phyloP scores from a whole-genome alignment of 92 coral and sea anemone species.

The Desmophyllum pertusum region DNA sequence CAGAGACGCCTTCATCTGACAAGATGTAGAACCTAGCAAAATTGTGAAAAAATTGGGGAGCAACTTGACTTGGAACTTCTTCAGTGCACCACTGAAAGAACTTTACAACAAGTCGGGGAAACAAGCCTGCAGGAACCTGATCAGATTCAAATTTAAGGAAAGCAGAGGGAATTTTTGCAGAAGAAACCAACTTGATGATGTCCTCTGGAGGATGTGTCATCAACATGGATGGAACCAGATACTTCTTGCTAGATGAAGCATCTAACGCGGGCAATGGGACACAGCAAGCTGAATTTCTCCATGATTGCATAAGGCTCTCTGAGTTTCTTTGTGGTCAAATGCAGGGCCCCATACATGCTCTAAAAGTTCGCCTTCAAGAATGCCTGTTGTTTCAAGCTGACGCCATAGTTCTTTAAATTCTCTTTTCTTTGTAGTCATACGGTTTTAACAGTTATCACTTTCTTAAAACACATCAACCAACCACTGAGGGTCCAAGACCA shows the following conservation, averaged over 20 bases:
- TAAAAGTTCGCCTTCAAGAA: neutral
- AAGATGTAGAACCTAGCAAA: slow-evolving; percentile 27
- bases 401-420: slow-evolving; percentile 11
- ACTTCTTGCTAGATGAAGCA: too few species aligned
- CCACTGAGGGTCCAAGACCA: slow-evolving; percentile 53
- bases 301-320: slow-evolving; percentile 32
- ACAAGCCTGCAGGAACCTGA: slow-evolving; percentile 35
- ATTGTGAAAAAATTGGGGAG: slow-evolving; percentile 12
- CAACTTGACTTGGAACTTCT: neutral
- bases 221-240: too few species aligned
- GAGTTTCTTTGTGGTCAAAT: slow-evolving; percentile 17
- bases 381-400: slow-evolving; percentile 21
- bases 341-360: slow-evolving; percentile 19
- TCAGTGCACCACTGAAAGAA: slow-evolving; percentile 28
- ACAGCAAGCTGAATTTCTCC: slow-evolving; percentile 44
- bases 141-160: slow-evolving; percentile 8
- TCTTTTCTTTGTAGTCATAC: neutral
- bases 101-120: slow-evolving; percentile 31
- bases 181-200: too few species aligned
- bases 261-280: slow-evolving; percentile 22
- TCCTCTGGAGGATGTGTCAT: too few species aligned
- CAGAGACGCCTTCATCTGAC: neutral
- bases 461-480: slow-evolving; percentile 43
- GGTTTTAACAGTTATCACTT: slow-evolving; percentile 34
- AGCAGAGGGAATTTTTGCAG: too few species aligned